Conservation (phyloP, 2,888 invertebrate species). For the Cantharis rufa region DNA sequence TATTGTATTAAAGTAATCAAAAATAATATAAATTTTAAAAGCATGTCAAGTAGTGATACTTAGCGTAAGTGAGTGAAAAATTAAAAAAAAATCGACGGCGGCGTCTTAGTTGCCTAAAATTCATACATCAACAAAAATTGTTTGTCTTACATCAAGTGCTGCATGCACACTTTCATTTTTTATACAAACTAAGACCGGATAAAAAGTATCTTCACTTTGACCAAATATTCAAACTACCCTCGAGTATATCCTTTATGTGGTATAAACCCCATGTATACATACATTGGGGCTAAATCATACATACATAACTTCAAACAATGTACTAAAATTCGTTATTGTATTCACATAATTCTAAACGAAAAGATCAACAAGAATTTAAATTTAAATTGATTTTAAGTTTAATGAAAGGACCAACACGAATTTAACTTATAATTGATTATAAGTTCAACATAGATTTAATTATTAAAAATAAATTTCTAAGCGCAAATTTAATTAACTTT, state of each 20-base stretch:
- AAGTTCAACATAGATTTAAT: background rate
- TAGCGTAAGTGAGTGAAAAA: background rate
- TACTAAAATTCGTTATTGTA: background rate
- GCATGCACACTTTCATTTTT: too few species aligned
- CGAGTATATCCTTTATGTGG: background rate
- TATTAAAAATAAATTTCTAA: background rate
- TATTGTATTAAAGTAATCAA: background rate
- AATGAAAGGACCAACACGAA: background rate
- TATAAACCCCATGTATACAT: background rate
- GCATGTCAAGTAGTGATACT: background rate
- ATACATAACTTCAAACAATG: background rate
- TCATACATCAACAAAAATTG: background rate
- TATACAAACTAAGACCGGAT: background rate
- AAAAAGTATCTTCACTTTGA: background rate
- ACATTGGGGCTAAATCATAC: background rate
- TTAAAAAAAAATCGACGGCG: too few species aligned
- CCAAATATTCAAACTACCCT: background rate
- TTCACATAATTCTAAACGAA: background rate
- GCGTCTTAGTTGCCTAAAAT: too few species aligned
- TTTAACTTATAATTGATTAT: background rate
- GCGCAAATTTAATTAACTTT: background rate
- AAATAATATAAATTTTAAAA: background rate
- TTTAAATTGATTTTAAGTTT: too few species aligned
- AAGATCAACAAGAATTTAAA: background rate
- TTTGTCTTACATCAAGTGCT: background rate